Percentiles rank a stretch among this genome's conserved stretches.
Evolutionary conservation across 2,797 vertebrate genomes (phyloP).

Genomic region (Gambusia yucatana): DNA sequence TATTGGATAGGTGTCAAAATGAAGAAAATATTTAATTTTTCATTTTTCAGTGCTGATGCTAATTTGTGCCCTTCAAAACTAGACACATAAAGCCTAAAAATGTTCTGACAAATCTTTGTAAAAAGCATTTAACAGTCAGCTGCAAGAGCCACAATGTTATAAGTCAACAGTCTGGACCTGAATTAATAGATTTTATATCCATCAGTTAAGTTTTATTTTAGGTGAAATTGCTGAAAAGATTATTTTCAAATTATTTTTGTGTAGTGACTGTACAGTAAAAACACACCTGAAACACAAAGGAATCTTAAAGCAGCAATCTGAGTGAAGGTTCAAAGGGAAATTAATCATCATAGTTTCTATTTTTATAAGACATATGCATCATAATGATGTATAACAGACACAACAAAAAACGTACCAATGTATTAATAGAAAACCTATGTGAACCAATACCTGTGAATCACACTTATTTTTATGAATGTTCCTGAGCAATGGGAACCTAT

Average conservation of each 20-base stretch:
- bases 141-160: neutral
- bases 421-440: neutral
- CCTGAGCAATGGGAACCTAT: no score
- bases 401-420: neutral
- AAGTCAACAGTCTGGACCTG: neutral
- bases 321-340: neutral
- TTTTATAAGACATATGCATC: neutral
- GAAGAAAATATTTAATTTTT: neutral
- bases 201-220: neutral
- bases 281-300: neutral
- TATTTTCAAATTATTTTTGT: neutral
- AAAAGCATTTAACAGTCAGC: neutral
- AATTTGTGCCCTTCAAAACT: no score
- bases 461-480: neutral
- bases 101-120: neutral
- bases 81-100: neutral
- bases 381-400: neutral
- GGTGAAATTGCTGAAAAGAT: neutral
- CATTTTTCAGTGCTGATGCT: neutral
- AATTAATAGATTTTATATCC: neutral
- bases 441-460: neutral
- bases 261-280: neutral
- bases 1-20: neutral
- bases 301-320: neutral
- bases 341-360: neutral